Base-by-base conservation (phyloP, 1,140 invertebrate genomes). In the Diplogasteroides magnus region DNA sequence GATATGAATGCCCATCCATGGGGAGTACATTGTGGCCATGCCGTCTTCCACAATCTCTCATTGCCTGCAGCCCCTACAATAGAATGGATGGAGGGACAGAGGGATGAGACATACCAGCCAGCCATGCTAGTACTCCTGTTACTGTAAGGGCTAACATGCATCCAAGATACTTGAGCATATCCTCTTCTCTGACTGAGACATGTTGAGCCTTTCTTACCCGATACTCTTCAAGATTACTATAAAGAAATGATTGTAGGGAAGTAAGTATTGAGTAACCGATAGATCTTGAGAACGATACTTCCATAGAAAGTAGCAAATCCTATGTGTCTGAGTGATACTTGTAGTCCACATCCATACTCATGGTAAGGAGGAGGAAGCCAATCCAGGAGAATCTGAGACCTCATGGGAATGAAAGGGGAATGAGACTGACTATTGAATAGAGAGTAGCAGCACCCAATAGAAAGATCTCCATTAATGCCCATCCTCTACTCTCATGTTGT, bases 301-400 rank as follows among this genome's bases (percentile, higher is more conserved):
- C 93, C 92, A 84, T 94, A 95, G 80, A 90, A 91, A 59, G 92
- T 88, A 58, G 91, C 89, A 83, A 94, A 95, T 23, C 93, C 93
- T 23, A 94, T 84, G 83, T 94, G 91, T 48, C 92, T 86, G 15
- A 91, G 86, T 92, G 92, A 95, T 1, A 91, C 90, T 77, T 91
- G 82, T 48, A 93, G 82, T 82, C 92, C 94, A 55, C 88, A 76
- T 67, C 71, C 86, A 60, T 88, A 86, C 29, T 67, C 70, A 48
- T 48, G 37, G 6, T 48, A 19, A 31, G 89, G 89, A 67, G 89
- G 89, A 70, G 90, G 87, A 84, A 92, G 89, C 82, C 90, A 91
- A 80, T 90, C 89, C 58, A 91, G 87, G 57, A 91, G 87, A 66
- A 92, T 90, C 91, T 93, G 77, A 61, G 68, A 60, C 6, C 31